These are phyloP conservation scores for Osedax fenrisi DNA, from an alignment of 2,888 invertebrate genomes.

Conservation along the genomic window DNA sequence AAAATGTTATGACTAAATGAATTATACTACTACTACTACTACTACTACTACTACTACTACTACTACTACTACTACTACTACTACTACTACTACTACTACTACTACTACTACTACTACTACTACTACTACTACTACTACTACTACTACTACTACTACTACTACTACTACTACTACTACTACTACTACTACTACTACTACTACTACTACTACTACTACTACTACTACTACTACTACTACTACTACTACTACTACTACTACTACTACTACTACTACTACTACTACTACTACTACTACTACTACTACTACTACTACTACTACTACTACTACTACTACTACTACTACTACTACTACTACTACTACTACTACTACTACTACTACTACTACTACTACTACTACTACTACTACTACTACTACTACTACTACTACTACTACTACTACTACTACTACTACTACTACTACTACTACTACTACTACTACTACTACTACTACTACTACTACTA, in stretches of 20 bases:
- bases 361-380: constrained; percentile 2
- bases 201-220: neutral
- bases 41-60: constrained; percentile 16
- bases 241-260: neutral
- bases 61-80: constrained; percentile 16
- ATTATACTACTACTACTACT: constrained; percentile 16
- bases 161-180: neutral
- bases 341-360: constrained; percentile 2
- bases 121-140: constrained; percentile 10
- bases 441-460: neutral
- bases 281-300: neutral
- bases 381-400: constrained; percentile 2
- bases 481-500: neutral
- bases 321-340: neutral
- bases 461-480: neutral
- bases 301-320: neutral
- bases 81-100: constrained; percentile 16
- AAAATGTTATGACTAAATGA: no score
- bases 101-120: constrained; percentile 16
- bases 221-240: neutral
- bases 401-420: neutral
- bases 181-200: neutral
- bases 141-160: neutral
- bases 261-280: neutral
- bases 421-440: neutral